These are phyloP conservation scores for Pantherophis alleghaniensis DNA, from an alignment of 2,797 vertebrate genomes.

Conservation along the genomic window DNA sequence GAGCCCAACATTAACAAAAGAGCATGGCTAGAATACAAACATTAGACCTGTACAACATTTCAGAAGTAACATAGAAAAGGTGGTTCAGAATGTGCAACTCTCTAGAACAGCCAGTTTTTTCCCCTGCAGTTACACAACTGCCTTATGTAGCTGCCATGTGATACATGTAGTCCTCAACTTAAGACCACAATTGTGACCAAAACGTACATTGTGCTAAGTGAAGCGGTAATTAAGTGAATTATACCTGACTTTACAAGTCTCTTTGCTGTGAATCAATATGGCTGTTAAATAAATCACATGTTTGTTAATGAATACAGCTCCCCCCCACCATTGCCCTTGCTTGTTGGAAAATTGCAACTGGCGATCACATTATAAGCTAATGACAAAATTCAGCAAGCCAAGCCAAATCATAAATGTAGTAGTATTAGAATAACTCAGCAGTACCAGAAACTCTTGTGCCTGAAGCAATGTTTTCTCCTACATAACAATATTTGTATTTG, in stretches of 20 bases:
- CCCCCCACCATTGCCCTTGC: not conserved
- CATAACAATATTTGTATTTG: not conserved
- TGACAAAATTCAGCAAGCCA: not conserved
- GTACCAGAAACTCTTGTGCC: not conserved
- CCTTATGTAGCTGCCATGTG: not conserved
- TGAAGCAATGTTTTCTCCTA: not conserved
- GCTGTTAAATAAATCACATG: not conserved
- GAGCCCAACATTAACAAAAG: not conserved
- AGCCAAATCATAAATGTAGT: not conserved
- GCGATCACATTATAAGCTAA: not conserved
- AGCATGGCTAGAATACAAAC: not conserved
- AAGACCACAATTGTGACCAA: not conserved
- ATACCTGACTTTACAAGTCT: not conserved
- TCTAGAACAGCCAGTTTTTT: not conserved
- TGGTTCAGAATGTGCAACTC: not conserved
- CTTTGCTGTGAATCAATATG: not conserved
- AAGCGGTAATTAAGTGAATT: not conserved
- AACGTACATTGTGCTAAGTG: not conserved
- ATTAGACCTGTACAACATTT: not conserved
- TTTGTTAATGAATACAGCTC: not conserved
- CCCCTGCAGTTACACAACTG: not conserved
- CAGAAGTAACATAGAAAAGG: not conserved
- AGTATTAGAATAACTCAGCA: not conserved
- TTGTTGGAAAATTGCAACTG: not conserved
- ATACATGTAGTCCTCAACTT: not conserved